phyloP scores from a whole-genome alignment of 2,797 vertebrate species.

The Acrossocheilus fasciatus region DNA sequence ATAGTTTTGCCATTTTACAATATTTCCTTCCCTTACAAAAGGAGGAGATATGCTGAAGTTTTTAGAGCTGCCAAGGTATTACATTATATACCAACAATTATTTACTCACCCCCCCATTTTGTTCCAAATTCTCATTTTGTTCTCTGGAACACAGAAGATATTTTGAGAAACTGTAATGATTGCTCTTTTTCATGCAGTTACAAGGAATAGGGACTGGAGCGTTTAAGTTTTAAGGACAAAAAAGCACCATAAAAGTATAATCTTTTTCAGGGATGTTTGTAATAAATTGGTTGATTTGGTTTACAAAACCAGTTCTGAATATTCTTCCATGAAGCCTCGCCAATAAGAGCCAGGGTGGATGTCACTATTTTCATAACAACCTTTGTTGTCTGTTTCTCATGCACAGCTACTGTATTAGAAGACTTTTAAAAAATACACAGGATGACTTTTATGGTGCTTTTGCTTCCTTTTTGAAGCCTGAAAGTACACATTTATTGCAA shows the following conservation, averaged over 20 bases:
- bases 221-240: neutral
- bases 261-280: neutral
- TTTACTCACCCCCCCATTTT: neutral
- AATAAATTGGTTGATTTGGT: neutral
- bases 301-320: slow-evolving; percentile 3
- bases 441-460: neutral
- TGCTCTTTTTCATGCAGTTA: neutral
- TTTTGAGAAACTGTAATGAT: neutral
- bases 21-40: neutral
- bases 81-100: neutral
- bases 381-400: neutral
- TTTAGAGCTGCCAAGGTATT: neutral
- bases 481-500: neutral
- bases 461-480: neutral
- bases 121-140: slow-evolving; percentile 6
- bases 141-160: neutral
- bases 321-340: neutral
- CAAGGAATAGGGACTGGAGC: neutral
- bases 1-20: neutral
- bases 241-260: neutral
- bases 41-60: neutral
- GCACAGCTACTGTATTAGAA: neutral
- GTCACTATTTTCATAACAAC: neutral
- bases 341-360: neutral
- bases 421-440: neutral